These are phyloP conservation scores for Palloptera scutellata DNA, from an alignment of 2,888 invertebrate species.

Conservation along the genomic window DNA sequence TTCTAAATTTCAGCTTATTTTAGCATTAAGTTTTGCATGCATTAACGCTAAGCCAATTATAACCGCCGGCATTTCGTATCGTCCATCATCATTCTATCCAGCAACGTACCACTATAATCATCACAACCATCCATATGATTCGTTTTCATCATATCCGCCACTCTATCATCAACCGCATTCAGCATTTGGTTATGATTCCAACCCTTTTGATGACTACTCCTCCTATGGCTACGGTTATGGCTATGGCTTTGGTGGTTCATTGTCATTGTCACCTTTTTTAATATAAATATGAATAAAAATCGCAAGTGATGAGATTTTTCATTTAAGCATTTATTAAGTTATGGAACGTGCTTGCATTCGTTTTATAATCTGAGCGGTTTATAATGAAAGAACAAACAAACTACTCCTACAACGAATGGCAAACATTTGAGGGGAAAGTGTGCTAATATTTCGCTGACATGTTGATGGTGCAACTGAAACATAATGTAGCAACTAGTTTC, in stretches of 20 bases:
- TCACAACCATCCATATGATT: not conserved
- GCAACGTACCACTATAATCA: slow-evolving; percentile 23
- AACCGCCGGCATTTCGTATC: slow-evolving; percentile 36
- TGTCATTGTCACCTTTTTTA: slow-evolving; percentile 16
- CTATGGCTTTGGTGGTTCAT: slow-evolving; percentile 23
- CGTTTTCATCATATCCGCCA: not conserved
- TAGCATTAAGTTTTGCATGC: not conserved
- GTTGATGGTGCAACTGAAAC: too few species aligned
- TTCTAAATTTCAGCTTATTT: not conserved
- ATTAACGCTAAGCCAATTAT: slow-evolving; percentile 28
- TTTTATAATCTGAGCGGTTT: too few species aligned
- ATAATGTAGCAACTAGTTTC: too few species aligned
- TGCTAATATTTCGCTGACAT: too few species aligned
- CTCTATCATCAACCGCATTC: not conserved
- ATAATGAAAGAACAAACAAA: too few species aligned
- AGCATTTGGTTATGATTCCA: not conserved
- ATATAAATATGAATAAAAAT: slow-evolving; percentile 7
- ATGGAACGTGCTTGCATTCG: too few species aligned
- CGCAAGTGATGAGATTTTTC: too few species aligned
- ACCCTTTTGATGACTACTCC: slow-evolving; percentile 6
- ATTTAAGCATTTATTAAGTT: too few species aligned
- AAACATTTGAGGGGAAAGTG: too few species aligned
- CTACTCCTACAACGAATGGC: too few species aligned
- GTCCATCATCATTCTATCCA: slow-evolving; percentile 28
- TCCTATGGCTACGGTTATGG: slow-evolving; percentile 15